These are phyloP conservation scores for Cerceris rybyensis DNA, from an alignment of 2,888 invertebrate species.

Conservation along the genomic window DNA sequence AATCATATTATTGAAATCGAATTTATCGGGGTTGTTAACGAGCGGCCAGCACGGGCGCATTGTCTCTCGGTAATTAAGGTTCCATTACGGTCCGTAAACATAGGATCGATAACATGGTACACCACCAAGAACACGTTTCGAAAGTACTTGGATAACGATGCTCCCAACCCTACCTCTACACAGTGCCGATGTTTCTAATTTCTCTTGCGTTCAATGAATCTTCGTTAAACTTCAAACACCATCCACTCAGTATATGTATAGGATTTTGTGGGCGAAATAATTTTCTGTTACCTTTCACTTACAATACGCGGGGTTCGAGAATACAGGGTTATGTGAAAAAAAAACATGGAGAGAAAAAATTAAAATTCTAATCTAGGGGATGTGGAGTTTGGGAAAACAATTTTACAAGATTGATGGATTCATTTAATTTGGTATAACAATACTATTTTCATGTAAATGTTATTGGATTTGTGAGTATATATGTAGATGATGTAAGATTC, in stretches of 20 bases:
- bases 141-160: slow-evolving; percentile 4
- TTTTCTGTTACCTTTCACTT: too few relatives aligned
- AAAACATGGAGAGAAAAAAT: too few relatives aligned
- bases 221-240: neutral
- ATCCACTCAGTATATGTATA: neutral
- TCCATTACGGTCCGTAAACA: slow-evolving; percentile 35
- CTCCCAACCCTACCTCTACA: slow-evolving; percentile 11
- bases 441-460: too few relatives aligned
- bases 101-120: slow-evolving; percentile 24
- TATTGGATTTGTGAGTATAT: too few relatives aligned
- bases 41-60: slow-evolving; percentile 4
- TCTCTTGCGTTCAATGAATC: neutral
- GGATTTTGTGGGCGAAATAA: too few relatives aligned
- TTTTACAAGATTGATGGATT: too few relatives aligned
- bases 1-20: slow-evolving; percentile 2
- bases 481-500: too few relatives aligned
- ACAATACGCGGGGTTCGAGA: too few relatives aligned
- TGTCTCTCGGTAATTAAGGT: slow-evolving; percentile 40
- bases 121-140: neutral
- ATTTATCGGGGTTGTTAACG: slow-evolving; percentile 12
- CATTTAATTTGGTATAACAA: too few relatives aligned
- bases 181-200: neutral
- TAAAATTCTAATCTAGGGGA: too few relatives aligned
- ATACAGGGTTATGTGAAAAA: too few relatives aligned
- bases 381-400: too few relatives aligned